Base-by-base conservation (phyloP, 2,888 invertebrate species). In the Agriotes lineatus region DNA sequence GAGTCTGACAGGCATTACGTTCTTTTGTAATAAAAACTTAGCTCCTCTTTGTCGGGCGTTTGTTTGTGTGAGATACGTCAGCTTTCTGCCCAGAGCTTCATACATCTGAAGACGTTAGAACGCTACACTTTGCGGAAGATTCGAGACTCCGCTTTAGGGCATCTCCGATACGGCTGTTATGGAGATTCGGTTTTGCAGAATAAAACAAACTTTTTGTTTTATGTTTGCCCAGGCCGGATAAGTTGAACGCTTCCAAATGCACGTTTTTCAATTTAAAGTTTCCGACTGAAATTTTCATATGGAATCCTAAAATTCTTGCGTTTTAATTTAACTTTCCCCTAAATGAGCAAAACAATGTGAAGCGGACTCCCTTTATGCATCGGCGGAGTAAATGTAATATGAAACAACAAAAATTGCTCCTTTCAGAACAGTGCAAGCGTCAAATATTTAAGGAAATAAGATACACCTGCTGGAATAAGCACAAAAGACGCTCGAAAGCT, bases 1-100 rank as follows among this genome's bases (percentile, higher is more conserved):
- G 37, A 64, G 56, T 56, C 56, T 64, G 63, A 64, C 56, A 64
- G 48, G 48, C 48, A 58, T 50, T 57, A 58, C 65, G 25, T 57
- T 65, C 65, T 65, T 65, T 58, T 52, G 33, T 33, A 35, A 52
- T 30, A 52, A 52, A 57, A 64, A 54, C 56, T 54, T 52, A 54
- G 54, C 52, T 62, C 25, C 50, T 52, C 54, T 54, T 62, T 62
- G 62, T 44, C 18, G 42, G 14, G n/a, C 30, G 30, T 64, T 50
- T 33, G 52, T 52, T 30, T 52, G 50, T 18, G 30, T 20, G 30
- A 50, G 9, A 30, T 52, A 33, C 52, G 52, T 52, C 52, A 52
- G 52, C 18, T 52, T 52, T 48, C 48, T 48, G 22, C 22, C 14
- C 1, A 14, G 22, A 58, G 16, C 42, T 58, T 7, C 30, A 22